Evolutionary conservation across 2,797 vertebrate species (phyloP), one percentile per base, ranked within the genome.

Genomic region (Ceryle rudis): DNA sequence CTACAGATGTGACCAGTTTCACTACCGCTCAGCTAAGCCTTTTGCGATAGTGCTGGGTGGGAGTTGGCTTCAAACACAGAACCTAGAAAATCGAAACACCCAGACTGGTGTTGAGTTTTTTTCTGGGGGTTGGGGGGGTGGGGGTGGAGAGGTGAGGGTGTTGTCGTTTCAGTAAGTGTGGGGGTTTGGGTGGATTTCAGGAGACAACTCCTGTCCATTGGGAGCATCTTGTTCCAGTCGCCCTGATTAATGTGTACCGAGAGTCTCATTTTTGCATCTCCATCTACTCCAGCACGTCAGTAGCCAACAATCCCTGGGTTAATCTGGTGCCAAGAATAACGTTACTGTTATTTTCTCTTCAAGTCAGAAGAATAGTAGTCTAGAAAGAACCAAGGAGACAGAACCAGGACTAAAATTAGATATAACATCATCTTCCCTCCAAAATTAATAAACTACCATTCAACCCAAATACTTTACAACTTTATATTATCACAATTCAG

Each of bases 291-390:
- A 86, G 42, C 12, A 52, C 4, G 54, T 51, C 62, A 83, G 70
- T 19, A 69, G 82, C 65, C 90, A 95, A 71, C 49, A 86, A 51
- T 51, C 41, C 54, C 75, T 1, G 0, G 21, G 33, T 87, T 73
- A 73, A 46, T 49, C 60, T 33, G 37, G 49, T 58, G 79, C 84
- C 87, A 95, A 86, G 62, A 91, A 77, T 54, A 96, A 94, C 0
- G 3, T 71, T 67, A 60, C 16, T 28, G 14, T 33, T 33, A 52
- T 66, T 83, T 74, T 52, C n/a, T 74, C 20, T 58, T 16, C 74
- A 37, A 89, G 55, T 54, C 82, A 86, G 70, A 84, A 84, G 26
- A 86, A 55, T 1, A 64, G 20, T n/a, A 54, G 37, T 31, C 25
- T 51, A 92, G 52, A 71, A 80, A 80, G 71, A 89, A 44, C 9